phyloP scores from a whole-genome alignment of 2,113 vertebrate species.

The Grammomys dolichurus region DNA sequence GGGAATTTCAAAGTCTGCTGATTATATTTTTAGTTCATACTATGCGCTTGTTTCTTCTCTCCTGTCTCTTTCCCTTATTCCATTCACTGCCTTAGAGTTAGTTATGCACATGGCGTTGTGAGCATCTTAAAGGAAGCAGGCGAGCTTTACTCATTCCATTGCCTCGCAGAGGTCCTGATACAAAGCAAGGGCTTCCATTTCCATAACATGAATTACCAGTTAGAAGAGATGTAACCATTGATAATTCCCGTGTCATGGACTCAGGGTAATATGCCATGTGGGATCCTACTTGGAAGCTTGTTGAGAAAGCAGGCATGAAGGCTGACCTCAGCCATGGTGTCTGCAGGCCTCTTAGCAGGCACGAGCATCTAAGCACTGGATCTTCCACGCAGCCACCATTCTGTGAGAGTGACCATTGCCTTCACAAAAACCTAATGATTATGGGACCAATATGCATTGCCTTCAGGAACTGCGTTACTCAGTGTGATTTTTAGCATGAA shows the following conservation, averaged over 20 bases:
- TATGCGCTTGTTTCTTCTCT: not conserved
- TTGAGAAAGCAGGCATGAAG: not conserved
- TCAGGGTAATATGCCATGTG: not conserved
- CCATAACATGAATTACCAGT: not conserved
- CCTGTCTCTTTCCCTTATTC: not conserved
- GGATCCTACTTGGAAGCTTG: not conserved
- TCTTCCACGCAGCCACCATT: not conserved
- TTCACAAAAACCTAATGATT: not conserved
- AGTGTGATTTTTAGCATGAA: conserved; percentile 1
- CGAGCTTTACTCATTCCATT: not conserved
- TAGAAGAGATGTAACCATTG: conserved; percentile 26
- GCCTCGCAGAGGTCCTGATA: not conserved
- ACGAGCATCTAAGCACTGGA: not conserved
- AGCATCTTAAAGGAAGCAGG: not conserved
- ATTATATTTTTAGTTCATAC: conserved; percentile 33
- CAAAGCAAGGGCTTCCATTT: not conserved
- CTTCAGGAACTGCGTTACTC: not conserved
- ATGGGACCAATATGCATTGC: not conserved
- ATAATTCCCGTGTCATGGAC: not conserved
- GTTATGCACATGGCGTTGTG: not conserved
- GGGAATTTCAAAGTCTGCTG: conserved; percentile 5
- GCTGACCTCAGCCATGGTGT: not conserved
- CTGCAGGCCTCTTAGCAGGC: not conserved
- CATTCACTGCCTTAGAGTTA: conserved; percentile 32
- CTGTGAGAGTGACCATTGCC: not conserved